Evolutionary conservation across 1,140 invertebrate genomes (phyloP).

Genomic region (Sarcophaga peregrina): DNA sequence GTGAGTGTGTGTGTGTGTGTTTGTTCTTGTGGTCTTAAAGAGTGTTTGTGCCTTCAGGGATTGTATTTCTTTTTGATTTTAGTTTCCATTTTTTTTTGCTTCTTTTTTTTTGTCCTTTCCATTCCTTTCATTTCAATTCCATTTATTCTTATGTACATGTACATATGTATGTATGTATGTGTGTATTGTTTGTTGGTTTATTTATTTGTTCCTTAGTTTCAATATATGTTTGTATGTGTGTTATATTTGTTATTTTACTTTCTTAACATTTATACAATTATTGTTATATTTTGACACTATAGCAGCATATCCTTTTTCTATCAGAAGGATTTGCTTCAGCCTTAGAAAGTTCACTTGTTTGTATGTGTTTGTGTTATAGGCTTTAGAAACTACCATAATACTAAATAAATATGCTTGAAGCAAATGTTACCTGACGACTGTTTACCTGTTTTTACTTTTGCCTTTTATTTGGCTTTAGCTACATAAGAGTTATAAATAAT

Average conservation of each 20-base stretch:
- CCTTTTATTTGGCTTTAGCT: neutral
- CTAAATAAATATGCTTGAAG: slow-evolving; percentile 19
- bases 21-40: no score
- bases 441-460: neutral
- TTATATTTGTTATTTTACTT: slow-evolving; percentile 3
- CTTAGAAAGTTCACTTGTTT: neutral
- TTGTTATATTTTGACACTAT: slow-evolving; percentile 25
- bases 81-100: neutral
- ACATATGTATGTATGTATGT: neutral
- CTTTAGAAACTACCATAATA: slow-evolving; percentile 12
- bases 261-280: slow-evolving; percentile 27
- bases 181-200: neutral
- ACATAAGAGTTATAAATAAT: neutral
- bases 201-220: neutral
- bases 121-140: neutral
- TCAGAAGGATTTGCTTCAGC: no score
- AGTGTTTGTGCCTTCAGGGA: slow-evolving; percentile 23
- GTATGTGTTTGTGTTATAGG: neutral
- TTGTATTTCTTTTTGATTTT: slow-evolving; percentile 6
- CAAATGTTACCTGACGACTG: slow-evolving; percentile 19
- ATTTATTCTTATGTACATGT: neutral
- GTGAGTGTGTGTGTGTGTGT: neutral
- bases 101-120: no score
- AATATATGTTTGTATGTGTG: neutral
- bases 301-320: neutral